Percentiles rank a stretch among this genome's conserved stretches.
Conservation (phyloP, 1,140 invertebrate species). For the Ptiloglossa arizonensis region DNA sequence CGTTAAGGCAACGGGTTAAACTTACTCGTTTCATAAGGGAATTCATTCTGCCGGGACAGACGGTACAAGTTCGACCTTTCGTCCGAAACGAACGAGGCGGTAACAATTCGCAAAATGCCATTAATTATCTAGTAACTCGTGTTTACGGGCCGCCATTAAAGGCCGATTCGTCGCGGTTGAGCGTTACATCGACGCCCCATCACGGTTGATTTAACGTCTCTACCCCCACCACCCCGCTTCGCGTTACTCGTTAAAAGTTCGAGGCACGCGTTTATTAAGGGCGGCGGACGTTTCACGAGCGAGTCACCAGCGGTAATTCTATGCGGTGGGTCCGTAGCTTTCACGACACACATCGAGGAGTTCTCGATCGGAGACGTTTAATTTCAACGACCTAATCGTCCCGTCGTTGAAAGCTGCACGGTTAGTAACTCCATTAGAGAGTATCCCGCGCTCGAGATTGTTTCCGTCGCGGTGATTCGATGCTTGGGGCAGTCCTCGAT, state of each 20-base stretch:
- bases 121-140: slow-evolving; percentile 11
- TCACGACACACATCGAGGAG: background rate
- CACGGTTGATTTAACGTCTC: background rate
- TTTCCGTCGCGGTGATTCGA: background rate
- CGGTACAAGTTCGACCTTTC: background rate
- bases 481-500: background rate
- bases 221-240: too few relatives aligned
- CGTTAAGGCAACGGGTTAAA: background rate
- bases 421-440: background rate
- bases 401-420: background rate
- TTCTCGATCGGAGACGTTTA: background rate
- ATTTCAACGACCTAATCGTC: background rate
- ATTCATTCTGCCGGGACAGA: too few relatives aligned
- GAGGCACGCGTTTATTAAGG: background rate
- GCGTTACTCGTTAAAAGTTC: slow-evolving; percentile 14
- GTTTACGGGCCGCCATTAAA: background rate
- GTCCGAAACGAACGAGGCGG: background rate
- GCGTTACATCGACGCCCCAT: background rate
- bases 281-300: background rate
- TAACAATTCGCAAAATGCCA: slow-evolving; percentile 4
- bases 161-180: background rate
- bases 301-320: background rate
- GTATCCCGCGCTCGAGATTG: background rate
- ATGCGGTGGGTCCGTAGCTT: background rate
- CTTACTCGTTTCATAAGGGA: background rate